phyloP scores from a whole-genome alignment of 2,888 invertebrate species.

The Onthophagus sagittarius region DNA sequence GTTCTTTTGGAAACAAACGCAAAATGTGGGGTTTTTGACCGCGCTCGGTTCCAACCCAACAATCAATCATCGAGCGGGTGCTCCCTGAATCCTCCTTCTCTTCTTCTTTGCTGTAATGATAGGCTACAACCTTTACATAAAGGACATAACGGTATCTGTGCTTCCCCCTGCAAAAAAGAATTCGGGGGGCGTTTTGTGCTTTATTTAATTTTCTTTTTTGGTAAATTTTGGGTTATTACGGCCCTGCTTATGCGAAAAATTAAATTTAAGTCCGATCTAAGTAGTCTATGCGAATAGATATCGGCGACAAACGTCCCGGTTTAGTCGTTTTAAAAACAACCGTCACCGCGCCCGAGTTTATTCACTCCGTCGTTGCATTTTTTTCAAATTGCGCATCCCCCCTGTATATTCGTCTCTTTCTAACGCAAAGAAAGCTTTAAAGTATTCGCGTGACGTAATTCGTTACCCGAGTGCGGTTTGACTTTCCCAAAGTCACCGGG shows the following conservation, averaged over 20 bases:
- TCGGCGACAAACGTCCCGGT: constrained; percentile 24
- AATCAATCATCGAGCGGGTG: neutral
- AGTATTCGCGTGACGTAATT: neutral
- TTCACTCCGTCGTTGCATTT: constrained; percentile 11
- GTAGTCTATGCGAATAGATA: constrained; percentile 46
- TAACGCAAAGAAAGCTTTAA: neutral
- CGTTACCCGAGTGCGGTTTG: neutral
- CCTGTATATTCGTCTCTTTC: neutral
- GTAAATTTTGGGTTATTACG: neutral
- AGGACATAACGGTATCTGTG: neutral
- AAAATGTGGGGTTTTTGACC: neutral
- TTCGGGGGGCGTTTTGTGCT: neutral
- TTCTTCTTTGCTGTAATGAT: neutral
- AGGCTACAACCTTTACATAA: neutral
- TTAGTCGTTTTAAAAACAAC: constrained; percentile 1
- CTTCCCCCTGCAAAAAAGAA: neutral
- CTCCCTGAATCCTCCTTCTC: neutral
- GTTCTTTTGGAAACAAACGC: neutral
- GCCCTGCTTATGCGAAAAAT: neutral
- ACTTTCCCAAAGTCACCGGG: neutral
- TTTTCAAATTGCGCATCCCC: neutral
- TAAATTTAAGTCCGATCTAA: neutral
- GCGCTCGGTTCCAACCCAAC: neutral
- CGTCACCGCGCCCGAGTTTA: constrained; percentile 1
- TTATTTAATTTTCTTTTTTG: neutral